Evolutionary conservation across 2,888 invertebrate genomes (phyloP).

Genomic region (Leptinotarsa juncta): DNA sequence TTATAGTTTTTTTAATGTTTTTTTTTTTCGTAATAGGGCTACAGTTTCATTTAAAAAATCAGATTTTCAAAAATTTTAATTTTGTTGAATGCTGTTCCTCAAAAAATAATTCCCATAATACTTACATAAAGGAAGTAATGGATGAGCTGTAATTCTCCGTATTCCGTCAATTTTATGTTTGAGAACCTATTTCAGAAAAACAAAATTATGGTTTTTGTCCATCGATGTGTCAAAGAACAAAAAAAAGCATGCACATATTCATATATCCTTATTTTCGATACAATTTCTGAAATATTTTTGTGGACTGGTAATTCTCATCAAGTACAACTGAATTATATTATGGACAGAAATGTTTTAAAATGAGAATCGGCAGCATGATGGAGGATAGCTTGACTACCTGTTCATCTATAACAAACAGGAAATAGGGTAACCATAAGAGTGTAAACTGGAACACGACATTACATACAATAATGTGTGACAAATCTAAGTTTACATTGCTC

Average conservation of each 20-base stretch:
- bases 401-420: too few relatives aligned
- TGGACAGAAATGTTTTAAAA: too few relatives aligned
- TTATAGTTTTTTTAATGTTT: too few relatives aligned
- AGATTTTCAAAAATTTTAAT: too few relatives aligned
- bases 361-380: too few relatives aligned
- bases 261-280: neutral
- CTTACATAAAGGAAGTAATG: constrained; percentile 95
- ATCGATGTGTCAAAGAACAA: neutral
- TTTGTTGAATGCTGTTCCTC: neutral
- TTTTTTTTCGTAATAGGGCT: too few relatives aligned
- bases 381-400: too few relatives aligned
- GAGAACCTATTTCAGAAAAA: constrained; percentile 77
- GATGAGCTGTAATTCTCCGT: constrained; percentile 95
- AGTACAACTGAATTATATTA: neutral
- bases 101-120: constrained; percentile 52
- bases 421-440: neutral
- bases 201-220: constrained; percentile 30
- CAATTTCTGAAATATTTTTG: neutral
- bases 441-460: neutral
- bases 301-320: neutral
- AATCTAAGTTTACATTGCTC: neutral
- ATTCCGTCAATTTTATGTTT: constrained; percentile 96
- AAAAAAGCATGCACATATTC: constrained; percentile 11
- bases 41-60: too few relatives aligned
- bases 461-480: neutral